Evolutionary conservation across 2,888 invertebrate genomes (phyloP), one percentile per base, ranked within the genome.

Genomic region (Chrysolina oricalcia): DNA sequence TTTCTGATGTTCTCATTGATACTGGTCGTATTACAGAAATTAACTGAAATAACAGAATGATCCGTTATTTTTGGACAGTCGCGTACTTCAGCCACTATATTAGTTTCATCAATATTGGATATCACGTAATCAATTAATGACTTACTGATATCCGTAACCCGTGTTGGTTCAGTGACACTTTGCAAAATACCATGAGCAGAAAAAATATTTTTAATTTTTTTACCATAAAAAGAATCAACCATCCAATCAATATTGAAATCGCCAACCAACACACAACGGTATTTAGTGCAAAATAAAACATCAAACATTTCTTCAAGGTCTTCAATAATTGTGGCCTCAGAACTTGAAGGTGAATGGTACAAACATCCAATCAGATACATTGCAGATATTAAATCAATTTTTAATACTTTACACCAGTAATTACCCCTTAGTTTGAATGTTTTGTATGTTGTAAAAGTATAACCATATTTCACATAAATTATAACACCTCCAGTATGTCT

Each of bases 231-330:
- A n/a, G n/a, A n/a, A n/a, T n/a, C n/a, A n/a, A n/a, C n/a, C n/a
- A n/a, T n/a, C n/a, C n/a, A n/a, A n/a, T n/a, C n/a, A n/a, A n/a
- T n/a, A n/a, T n/a, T n/a, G n/a, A n/a, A n/a, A n/a, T n/a, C n/a
- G n/a, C n/a, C n/a, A n/a, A n/a, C n/a, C n/a, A n/a, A n/a, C n/a
- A n/a, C n/a, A n/a, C n/a, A n/a, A n/a, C n/a, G n/a, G n/a, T n/a
- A n/a, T n/a, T n/a, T n/a, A 59, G 59, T 59, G 21, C 59, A 10
- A 27, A 59, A 59, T 59, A 59, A 59, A 9, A 27, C 59, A 27
- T 59, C 59, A 17, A 59, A 59, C 59, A 27, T 59, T 59, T 59
- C 59, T 59, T 59, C 59, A 56, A 56, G 17, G 19, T 56, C 56
- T 10, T 56, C 56, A 56, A 56, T 56, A 19, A 56, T 17, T 56